Conservation (phyloP, 2,113 vertebrate genomes). For the Heterotilapia buettikoferi region DNA sequence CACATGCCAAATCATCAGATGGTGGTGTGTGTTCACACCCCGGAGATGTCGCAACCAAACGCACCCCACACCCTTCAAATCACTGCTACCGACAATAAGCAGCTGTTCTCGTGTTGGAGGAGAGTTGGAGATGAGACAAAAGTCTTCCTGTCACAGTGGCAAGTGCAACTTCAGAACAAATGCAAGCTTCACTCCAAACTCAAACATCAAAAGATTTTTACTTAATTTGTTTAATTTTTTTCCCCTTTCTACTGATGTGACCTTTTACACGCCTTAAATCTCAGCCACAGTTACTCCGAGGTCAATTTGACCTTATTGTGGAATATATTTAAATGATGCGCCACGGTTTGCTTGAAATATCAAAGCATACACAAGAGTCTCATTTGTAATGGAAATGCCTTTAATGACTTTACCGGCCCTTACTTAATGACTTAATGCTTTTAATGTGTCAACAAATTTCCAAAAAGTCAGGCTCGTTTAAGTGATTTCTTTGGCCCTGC, state of each 20-base stretch:
- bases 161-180: constrained; percentile 38
- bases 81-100: constrained; percentile 65
- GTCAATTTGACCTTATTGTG: constrained; percentile 25
- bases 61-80: constrained; percentile 56
- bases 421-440: constrained; percentile 41
- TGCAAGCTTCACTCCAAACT: background rate
- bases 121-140: constrained; percentile 58
- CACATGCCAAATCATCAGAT: constrained; percentile 68
- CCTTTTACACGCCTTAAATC: background rate
- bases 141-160: constrained; percentile 46
- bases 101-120: constrained; percentile 64
- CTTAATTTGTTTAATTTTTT: background rate
- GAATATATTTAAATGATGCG: constrained; percentile 14
- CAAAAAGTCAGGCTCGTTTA: constrained; percentile 17
- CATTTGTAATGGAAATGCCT: constrained; percentile 49
- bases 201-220: background rate
- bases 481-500: constrained; percentile 14
- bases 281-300: background rate
- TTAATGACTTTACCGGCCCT: constrained; percentile 29
- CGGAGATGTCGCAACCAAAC: constrained; percentile 65
- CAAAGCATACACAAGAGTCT: constrained; percentile 26
- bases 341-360: constrained; percentile 24
- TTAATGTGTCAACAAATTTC: constrained; percentile 36
- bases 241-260: background rate
- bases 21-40: constrained; percentile 63